Evolutionary conservation across 1,140 invertebrate genomes (phyloP), one percentile per base, ranked within the genome.

Genomic region (Nephotettix cincticeps): DNA sequence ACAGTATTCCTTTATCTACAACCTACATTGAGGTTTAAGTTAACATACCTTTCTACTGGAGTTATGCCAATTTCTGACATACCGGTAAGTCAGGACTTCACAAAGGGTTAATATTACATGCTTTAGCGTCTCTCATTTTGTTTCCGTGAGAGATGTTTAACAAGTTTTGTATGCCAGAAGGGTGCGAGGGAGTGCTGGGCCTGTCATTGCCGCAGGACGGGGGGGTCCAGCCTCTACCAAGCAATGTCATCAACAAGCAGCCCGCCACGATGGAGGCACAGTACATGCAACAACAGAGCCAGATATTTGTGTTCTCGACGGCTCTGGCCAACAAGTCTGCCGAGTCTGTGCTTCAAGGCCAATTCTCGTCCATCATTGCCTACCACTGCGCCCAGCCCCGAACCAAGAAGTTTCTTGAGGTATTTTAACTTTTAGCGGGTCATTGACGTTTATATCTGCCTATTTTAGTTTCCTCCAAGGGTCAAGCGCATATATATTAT

Each of bases 291-390:
- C 96, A 98, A 80, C 95, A 97, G 82, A 98, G 93, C 84, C 96
- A 98, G 82, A 96, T 99, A 78, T 99, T 97, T 88, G 96, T 99
- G 66, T 99, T 99, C 84, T 95, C 94, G 13, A 98, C 97, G 0
- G 83, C 89, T 73, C 81, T 98, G 79, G 97, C 96, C 0, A 99
- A 99, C 82, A 92, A 96, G 78, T 95, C 94, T 14, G 95, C 96
- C 0, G 96, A 98, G 76, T 88, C 93, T 4, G 95, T 98, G 19
- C 81, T 95, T 70, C 89, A 91, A 74, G 93, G 95, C 17, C 91
- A 96, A 74, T 96, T 90, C 81, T 89, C 91, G 76, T 94, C 93
- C 17, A 97, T 99, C 73, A 95, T 99, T 72, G 93, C 93, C 1
- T 99, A 93, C 83, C 96, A 98, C 81, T 95, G 93, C 85, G 91